Conservation (phyloP, 2,113 vertebrate species). For the Stegastes partitus region DNA sequence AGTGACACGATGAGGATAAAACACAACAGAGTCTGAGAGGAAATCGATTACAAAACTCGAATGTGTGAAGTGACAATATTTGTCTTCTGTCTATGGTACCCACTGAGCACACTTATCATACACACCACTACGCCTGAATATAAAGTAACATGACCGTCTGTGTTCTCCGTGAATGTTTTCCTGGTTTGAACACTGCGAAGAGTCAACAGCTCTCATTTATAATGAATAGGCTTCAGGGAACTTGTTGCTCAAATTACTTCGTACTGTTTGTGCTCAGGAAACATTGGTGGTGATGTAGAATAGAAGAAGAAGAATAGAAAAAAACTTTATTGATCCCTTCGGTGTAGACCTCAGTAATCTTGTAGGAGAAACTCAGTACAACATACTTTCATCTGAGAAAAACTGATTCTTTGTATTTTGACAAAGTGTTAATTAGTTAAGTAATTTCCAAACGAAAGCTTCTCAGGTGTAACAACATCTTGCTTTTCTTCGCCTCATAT, state of each 20-base stretch:
- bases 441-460: no score
- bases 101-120: background rate
- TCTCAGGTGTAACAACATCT: no score
- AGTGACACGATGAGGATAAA: constrained; percentile 11
- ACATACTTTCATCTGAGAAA: background rate
- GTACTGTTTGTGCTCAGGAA: constrained; percentile 14
- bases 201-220: constrained; percentile 49
- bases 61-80: background rate
- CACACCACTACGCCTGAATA: background rate
- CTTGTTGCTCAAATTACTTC: constrained; percentile 49
- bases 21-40: background rate
- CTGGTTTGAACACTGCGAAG: background rate
- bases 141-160: background rate
- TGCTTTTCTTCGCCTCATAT: no score
- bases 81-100: constrained; percentile 8
- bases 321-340: no score
- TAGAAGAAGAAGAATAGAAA: no score
- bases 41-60: constrained; percentile 14
- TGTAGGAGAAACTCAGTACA: background rate
- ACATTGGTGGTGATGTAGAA: constrained; percentile 29
- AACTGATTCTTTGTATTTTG: background rate
- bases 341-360: no score
- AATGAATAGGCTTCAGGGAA: constrained; percentile 53
- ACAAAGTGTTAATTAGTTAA: no score
- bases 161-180: constrained; percentile 12